A percentile compares a stretch with the other conserved stretches of the same genome.
These are phyloP conservation scores for Henricia sp. DNA, from an alignment of 53 echinoderm and acorn worm species.

Conservation along the genomic window DNA sequence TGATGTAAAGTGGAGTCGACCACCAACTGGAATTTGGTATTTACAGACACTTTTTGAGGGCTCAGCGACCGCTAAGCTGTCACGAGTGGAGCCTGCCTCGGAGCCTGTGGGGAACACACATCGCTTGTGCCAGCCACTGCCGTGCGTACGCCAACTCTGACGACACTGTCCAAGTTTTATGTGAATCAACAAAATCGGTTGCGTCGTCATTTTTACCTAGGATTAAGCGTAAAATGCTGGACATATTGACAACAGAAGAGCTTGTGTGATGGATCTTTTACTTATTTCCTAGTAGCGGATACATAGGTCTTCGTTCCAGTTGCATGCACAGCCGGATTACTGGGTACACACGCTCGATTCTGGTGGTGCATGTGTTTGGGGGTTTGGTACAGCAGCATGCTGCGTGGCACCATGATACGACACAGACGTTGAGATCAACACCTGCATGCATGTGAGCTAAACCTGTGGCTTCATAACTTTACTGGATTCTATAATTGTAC, in stretches of 20 bases:
- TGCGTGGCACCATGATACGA: slow-evolving; percentile 18
- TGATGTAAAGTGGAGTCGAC: slow-evolving; percentile 32
- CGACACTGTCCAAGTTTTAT: neutral
- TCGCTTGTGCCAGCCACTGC: slow-evolving; percentile 59
- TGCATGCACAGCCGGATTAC: too few relatives aligned
- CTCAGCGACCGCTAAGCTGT: slow-evolving; percentile 57
- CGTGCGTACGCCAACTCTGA: too few relatives aligned
- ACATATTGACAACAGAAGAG: too few relatives aligned
- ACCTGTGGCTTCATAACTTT: too few relatives aligned
- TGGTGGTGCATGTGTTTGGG: too few relatives aligned
- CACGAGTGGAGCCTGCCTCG: slow-evolving; percentile 31
- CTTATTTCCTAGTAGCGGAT: too few relatives aligned
- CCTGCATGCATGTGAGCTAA: too few relatives aligned
- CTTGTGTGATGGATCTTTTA: too few relatives aligned
- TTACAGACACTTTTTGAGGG: slow-evolving; percentile 63
- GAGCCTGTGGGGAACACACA: slow-evolving; percentile 3
- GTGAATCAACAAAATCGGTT: neutral
- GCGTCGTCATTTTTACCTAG: too few relatives aligned
- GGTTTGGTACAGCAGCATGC: slow-evolving; percentile 5
- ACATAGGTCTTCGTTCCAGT: too few relatives aligned
- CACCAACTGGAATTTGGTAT: slow-evolving; percentile 60
- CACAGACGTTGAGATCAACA: slow-evolving; percentile 5
- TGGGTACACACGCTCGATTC: neutral
- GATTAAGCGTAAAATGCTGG: too few relatives aligned
- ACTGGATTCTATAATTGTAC: too few relatives aligned